These are phyloP conservation scores for Hepsetus odoe DNA, from an alignment of 2,113 vertebrate species.

Conservation along the genomic window DNA sequence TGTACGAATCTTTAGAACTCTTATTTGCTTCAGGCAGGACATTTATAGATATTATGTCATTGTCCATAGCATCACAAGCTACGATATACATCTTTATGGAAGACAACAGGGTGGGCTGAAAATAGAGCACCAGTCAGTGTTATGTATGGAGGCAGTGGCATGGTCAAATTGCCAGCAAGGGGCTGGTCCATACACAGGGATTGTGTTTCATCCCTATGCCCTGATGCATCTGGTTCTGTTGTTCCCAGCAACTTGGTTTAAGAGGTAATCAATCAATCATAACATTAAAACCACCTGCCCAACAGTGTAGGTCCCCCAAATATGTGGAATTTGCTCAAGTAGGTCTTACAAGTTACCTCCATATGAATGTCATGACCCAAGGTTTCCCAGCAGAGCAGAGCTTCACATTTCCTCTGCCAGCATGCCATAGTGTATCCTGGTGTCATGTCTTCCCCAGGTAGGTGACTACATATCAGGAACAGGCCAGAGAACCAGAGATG, in stretches of 20 bases:
- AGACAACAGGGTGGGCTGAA: slow-evolving; percentile 60
- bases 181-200: slow-evolving; percentile 33
- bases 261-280: too few species aligned
- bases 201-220: slow-evolving; percentile 44
- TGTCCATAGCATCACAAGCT: slow-evolving; percentile 47
- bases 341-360: too few species aligned
- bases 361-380: too few species aligned
- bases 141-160: slow-evolving; percentile 36
- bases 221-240: slow-evolving; percentile 38
- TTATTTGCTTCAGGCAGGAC: slow-evolving; percentile 51
- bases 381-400: too few species aligned
- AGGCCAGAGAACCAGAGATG: too few species aligned
- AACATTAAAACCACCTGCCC: too few species aligned
- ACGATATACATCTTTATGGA: slow-evolving; percentile 59
- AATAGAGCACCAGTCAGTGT: slow-evolving; percentile 60
- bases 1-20: slow-evolving; percentile 53
- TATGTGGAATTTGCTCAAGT: too few species aligned
- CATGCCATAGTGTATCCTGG: too few species aligned
- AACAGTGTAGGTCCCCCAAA: too few species aligned
- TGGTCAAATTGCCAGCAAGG: slow-evolving; percentile 17
- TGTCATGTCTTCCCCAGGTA: too few species aligned
- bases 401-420: too few species aligned
- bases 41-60: slow-evolving; percentile 65
- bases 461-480: too few species aligned
- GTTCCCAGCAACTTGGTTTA: slow-evolving; percentile 38